Conservation (phyloP, 2,113 vertebrate genomes). For the Benitochromis conjunctus region DNA sequence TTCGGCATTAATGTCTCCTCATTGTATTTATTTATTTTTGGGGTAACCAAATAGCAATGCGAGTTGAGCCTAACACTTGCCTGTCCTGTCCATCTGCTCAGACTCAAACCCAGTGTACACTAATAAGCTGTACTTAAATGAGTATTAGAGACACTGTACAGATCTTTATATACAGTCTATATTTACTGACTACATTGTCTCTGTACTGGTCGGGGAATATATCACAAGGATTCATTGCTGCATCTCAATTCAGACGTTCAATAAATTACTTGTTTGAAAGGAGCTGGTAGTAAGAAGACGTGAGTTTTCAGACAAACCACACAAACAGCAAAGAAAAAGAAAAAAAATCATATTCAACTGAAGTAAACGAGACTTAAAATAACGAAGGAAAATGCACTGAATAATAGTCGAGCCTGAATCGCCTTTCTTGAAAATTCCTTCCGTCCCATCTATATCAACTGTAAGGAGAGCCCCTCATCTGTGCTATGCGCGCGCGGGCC, state of each 20-base stretch:
- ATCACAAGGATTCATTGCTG: not conserved
- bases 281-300: not conserved
- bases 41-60: not conserved
- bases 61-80: not conserved
- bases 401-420: not conserved
- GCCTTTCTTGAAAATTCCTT: slow-evolving; percentile 11
- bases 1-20: not conserved
- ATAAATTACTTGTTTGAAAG: not conserved
- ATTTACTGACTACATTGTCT: not conserved
- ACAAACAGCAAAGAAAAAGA: not conserved
- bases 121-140: not conserved
- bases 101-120: not conserved
- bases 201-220: not conserved
- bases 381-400: not conserved
- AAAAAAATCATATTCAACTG: not conserved
- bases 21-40: not conserved
- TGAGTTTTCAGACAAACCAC: not conserved
- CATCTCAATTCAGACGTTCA: not conserved
- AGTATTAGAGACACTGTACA: not conserved
- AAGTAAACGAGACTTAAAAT: not conserved
- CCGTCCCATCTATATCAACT: slow-evolving; percentile 35
- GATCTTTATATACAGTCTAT: not conserved
- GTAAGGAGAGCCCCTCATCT: slow-evolving; percentile 6
- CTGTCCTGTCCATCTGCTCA: not conserved
- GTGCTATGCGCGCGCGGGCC: not conserved